Evolutionary conservation across 2,113 vertebrate genomes (phyloP), one percentile per base, ranked within the genome.

Genomic region (Arvicanthis niloticus): DNA sequence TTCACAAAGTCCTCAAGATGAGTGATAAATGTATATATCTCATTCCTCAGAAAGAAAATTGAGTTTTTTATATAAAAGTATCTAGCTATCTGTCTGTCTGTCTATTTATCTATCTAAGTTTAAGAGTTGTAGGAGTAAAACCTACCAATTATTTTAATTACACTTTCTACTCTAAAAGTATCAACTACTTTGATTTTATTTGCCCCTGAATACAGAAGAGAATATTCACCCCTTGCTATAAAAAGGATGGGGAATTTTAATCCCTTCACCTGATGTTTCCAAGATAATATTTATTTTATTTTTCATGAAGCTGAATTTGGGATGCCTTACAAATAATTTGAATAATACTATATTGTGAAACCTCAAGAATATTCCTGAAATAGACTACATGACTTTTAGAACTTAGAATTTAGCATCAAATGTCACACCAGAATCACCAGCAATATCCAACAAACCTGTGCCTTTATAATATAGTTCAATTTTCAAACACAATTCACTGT

Each of bases 221-320:
- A 88, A 76, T 89, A 62, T 67, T 42, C 89, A 34, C 2, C 75
- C 15, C 13, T 31, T 40, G 15, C 70, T n/a, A 48, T 15, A 77
- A 77, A 77, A 77, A 48, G 0, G 26, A 29, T 48, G 45, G 4
- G 10, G 11, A 0, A 7, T 45, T 77, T 16, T 7, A 94, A 92
- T 80, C 15, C 29, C 29, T 24, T 78, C 90, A 19, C 45, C 10
- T 96, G 34, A 60, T 80, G n/a, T 96, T 96, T 92, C 15, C 26
- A 97, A 77, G 51, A 93, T n/a, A 76, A 85, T 92, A 88, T 93
- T 68, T 68, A 89, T 53, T 96, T 94, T 65, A 82, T 77, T 67
- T 95, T 91, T 93, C 29, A 90, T 88, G 80, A 10, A 19, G 45
- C 8, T 19, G 31, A n/a, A 96, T 85, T 96, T 97, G 45, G 97